Percentiles rank a stretch among this genome's conserved stretches.
These are phyloP conservation scores for Brachyrhaphis roseni DNA, from an alignment of 2,797 vertebrate species.

Conservation along the genomic window DNA sequence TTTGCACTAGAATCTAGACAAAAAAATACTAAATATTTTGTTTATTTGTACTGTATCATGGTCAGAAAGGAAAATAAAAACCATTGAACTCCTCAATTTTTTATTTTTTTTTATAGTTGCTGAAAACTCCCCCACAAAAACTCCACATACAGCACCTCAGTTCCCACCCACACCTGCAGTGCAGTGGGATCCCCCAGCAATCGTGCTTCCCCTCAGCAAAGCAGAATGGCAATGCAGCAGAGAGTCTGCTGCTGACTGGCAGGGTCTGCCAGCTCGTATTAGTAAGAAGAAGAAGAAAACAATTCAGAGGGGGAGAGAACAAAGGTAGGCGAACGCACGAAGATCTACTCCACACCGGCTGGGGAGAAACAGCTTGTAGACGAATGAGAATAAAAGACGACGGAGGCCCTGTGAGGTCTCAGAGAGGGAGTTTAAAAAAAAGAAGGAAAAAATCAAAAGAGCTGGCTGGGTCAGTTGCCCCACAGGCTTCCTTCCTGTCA, in stretches of 20 bases:
- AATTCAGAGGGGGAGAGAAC: constrained; percentile 1
- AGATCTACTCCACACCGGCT: constrained; percentile 25
- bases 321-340: constrained; percentile 9
- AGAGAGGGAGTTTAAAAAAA: constrained; percentile 10
- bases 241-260: constrained; percentile 31
- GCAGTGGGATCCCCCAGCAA: constrained; percentile 27
- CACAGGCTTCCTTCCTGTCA: constrained; percentile 59
- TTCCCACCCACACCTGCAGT: constrained; percentile 44
- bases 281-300: constrained; percentile 8
- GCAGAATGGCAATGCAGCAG: constrained; percentile 49
- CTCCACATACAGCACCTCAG: neutral
- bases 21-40: no score
- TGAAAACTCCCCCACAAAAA: neutral
- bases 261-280: constrained; percentile 37
- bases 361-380: constrained; percentile 6
- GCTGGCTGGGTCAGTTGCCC: constrained; percentile 43
- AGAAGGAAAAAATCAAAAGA: constrained; percentile 60
- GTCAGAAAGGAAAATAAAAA: neutral
- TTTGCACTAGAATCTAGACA: no score
- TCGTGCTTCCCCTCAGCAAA: constrained; percentile 11
- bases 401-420: constrained; percentile 21
- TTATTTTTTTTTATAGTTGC: neutral
- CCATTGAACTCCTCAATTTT: neutral
- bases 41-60: neutral
- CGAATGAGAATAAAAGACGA: constrained; percentile 31